These are phyloP conservation scores for Neelides folsomi DNA, from an alignment of 2,888 invertebrate species.

Conservation along the genomic window DNA sequence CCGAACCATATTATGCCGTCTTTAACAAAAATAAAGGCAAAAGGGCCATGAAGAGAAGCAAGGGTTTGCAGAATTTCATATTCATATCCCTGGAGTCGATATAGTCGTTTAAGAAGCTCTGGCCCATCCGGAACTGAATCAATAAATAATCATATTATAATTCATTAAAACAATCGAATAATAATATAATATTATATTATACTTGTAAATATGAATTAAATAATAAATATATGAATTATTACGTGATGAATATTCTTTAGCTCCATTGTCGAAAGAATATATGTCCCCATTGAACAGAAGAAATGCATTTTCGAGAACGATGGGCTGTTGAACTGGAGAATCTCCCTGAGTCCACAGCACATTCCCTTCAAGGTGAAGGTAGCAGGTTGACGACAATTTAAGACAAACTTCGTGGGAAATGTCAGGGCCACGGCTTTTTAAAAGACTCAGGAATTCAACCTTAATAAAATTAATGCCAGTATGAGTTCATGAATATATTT, in stretches of 20 bases:
- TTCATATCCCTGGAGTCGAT: slow-evolving; percentile 11
- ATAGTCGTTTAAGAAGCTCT: slow-evolving; percentile 12
- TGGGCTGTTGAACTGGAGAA: too few relatives aligned
- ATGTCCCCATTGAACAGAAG: slow-evolving; percentile 83
- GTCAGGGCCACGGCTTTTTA: neutral
- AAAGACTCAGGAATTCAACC: slow-evolving; percentile 18
- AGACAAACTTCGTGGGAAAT: neutral
- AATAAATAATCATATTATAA: too few relatives aligned
- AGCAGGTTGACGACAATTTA: neutral
- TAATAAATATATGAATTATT: too few relatives aligned
- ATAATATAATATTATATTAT: too few relatives aligned
- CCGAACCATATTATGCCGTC: slow-evolving; percentile 59
- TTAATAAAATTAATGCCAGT: too few relatives aligned
- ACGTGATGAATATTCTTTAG: too few relatives aligned
- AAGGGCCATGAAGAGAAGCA: slow-evolving; percentile 61
- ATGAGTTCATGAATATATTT: neutral
- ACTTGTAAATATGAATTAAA: slow-evolving; percentile 17
- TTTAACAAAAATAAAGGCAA: slow-evolving; percentile 64
- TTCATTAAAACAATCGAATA: too few relatives aligned
- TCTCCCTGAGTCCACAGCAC: too few relatives aligned
- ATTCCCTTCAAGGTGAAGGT: too few relatives aligned
- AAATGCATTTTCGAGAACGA: too few relatives aligned
- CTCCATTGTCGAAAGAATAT: slow-evolving; percentile 42
- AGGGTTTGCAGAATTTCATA: slow-evolving; percentile 41
- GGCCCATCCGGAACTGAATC: slow-evolving; percentile 17